phyloP scores from a whole-genome alignment of 64 coral and sea anemone species.

The Platygyra sinensis region DNA sequence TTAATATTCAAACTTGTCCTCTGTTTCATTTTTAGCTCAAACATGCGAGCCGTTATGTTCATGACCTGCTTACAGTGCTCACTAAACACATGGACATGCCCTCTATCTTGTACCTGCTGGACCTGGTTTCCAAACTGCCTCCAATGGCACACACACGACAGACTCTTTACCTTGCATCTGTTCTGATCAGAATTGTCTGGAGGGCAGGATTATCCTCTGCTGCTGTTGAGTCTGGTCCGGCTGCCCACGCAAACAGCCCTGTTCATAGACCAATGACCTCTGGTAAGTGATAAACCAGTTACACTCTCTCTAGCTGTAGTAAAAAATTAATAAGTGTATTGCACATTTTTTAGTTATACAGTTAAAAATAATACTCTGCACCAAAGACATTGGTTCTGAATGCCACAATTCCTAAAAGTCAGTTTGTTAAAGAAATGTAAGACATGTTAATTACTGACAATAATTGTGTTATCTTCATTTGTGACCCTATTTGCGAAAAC shows the following conservation, averaged over 20 bases:
- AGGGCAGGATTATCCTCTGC: conserved; percentile 74
- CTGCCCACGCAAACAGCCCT: conserved; percentile 72
- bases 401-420: no score
- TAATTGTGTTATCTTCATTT: no score
- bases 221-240: conserved; percentile 13
- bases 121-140: conserved; percentile 76
- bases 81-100: conserved; percentile 94
- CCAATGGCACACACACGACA: conserved; percentile 80
- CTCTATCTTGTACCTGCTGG: conserved; percentile 85
- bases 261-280: conserved; percentile 76
- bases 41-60: conserved; percentile 98
- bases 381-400: no score
- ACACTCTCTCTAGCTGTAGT: neutral
- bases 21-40: conserved; percentile 70
- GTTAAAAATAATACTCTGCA: no score
- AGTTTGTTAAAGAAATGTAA: no score
- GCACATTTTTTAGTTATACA: no score
- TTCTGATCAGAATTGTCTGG: conserved; percentile 94
- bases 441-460: no score
- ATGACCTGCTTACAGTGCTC: conserved; percentile 85
- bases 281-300: conserved; percentile 42
- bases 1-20: neutral
- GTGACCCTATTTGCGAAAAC: no score
- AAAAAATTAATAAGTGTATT: no score
- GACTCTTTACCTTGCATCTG: conserved; percentile 84